Evolutionary conservation across 53 echinoderm and acorn worm species (phyloP).

Genomic region (Pentamera pediparva): DNA sequence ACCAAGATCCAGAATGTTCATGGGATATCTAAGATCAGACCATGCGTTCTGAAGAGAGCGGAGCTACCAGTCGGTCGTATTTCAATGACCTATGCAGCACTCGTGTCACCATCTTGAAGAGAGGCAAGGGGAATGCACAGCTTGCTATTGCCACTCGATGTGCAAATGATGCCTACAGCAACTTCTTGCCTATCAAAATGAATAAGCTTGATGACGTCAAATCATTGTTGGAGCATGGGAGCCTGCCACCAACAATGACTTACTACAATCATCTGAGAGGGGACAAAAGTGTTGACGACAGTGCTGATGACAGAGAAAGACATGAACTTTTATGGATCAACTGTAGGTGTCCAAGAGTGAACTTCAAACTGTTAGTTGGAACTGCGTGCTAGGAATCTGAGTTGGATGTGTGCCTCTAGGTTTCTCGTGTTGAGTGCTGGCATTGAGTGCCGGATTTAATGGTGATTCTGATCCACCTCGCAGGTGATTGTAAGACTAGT

Average conservation of each 20-base stretch:
- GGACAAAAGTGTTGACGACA: not conserved
- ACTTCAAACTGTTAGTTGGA: no score
- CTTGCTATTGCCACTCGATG: not conserved
- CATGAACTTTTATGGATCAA: no score
- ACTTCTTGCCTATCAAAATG: slow-evolving; percentile 15
- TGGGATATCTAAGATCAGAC: not conserved
- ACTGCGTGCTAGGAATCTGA: no score
- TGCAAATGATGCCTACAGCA: not conserved
- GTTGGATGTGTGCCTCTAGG: no score
- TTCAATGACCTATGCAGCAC: slow-evolving; percentile 1
- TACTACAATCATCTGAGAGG: slow-evolving; percentile 13
- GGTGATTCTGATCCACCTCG: no score
- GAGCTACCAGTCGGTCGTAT: not conserved
- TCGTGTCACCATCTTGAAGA: slow-evolving; percentile 3
- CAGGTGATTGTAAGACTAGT: no score
- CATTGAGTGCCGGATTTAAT: no score
- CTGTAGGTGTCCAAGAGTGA: no score
- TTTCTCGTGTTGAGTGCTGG: no score
- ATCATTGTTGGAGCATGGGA: slow-evolving; percentile 16
- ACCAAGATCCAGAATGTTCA: not conserved
- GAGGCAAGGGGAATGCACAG: not conserved
- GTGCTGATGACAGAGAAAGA: not conserved
- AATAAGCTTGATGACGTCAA: slow-evolving; percentile 15
- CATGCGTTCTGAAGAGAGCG: not conserved
- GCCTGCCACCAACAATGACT: slow-evolving; percentile 7